Evolutionary conservation across 2,113 vertebrate genomes (phyloP), one percentile per base, ranked within the genome.

Genomic region (Acrocephalus arundinaceus): DNA sequence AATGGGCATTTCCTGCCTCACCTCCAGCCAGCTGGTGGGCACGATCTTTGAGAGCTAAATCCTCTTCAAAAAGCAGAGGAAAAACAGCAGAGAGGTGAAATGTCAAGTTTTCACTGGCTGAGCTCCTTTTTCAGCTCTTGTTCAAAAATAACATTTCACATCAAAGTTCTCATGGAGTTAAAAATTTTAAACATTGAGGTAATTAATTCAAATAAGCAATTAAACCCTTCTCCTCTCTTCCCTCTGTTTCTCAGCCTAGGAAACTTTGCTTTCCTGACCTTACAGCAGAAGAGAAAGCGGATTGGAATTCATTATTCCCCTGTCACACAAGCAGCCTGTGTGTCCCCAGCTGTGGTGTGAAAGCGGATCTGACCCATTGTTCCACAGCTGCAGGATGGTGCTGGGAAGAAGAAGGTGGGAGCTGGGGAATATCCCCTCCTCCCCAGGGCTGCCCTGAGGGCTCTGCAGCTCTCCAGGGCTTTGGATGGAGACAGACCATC

Each of bases 401-500:
- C 48, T 23, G 1, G 73, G 62, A 41, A 24, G n/a, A 41, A 24
- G n/a, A 91, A 71, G 62, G 35, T 18, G 22, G 14, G 51, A 76
- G 61, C 30, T 48, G 6, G 35, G 81, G 58, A 90, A 83, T 2
- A 5, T 1, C 41, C 39, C 4, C 68, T 31, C 16, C 11, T 43
- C 14, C 5, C 3, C 1, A 17, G 45, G 51, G 51, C 61, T 4
- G 37, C 61, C 27, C 25, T 0, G 0, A 27, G 71, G 39, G n/a
- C 46, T 63, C 45, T 30, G 65, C 76, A 91, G 45, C 54, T 63
- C 70, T 48, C 66, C 58, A 27, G 45, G 73, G 65, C 2, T 21
- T 59, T 15, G 55, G 30, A 35, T 11, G 0, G 0, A 75, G 65
- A 48, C 11, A 57, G 6, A 39, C 39, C 12, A 0, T 24, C 11